These are phyloP conservation scores for Propsilocerus akamusi DNA, from an alignment of 1,140 invertebrate species.

Conservation along the genomic window DNA sequence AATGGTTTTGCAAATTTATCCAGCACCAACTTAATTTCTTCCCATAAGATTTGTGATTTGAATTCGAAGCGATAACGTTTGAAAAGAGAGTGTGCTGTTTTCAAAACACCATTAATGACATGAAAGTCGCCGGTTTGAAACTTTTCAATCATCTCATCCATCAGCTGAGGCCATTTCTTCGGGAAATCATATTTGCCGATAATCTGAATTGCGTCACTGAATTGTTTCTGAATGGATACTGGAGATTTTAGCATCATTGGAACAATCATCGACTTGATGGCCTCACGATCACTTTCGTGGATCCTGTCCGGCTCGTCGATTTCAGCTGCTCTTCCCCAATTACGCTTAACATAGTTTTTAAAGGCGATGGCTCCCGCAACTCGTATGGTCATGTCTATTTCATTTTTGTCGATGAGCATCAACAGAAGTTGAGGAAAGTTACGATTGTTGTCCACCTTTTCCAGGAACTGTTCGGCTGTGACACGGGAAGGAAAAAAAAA, in stretches of 20 bases:
- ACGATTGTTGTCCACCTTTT: slow-evolving; percentile 75
- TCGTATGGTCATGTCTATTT: slow-evolving; percentile 60
- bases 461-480: slow-evolving; percentile 81
- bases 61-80: slow-evolving; percentile 92
- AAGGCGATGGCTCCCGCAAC: slow-evolving; percentile 81
- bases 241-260: slow-evolving; percentile 84
- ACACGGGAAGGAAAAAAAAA: slow-evolving; percentile 9
- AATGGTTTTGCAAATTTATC: slow-evolving; percentile 85
- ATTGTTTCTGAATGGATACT: slow-evolving; percentile 76
- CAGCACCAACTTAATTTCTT: slow-evolving; percentile 91
- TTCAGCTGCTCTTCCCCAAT: slow-evolving; percentile 51
- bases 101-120: slow-evolving; percentile 84
- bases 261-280: slow-evolving; percentile 75
- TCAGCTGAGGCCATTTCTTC: slow-evolving; percentile 78
- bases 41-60: slow-evolving; percentile 86
- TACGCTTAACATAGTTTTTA: slow-evolving; percentile 92
- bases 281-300: slow-evolving; percentile 52
- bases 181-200: slow-evolving; percentile 92
- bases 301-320: slow-evolving; percentile 67
- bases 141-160: slow-evolving; percentile 81
- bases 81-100: slow-evolving; percentile 91
- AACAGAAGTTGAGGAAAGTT: slow-evolving; percentile 80
- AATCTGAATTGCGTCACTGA: slow-evolving; percentile 89
- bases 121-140: slow-evolving; percentile 83
- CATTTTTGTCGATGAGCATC: slow-evolving; percentile 60